A percentile compares a stretch with the other conserved stretches of the same genome.
These are phyloP conservation scores for Luperina nickerlii DNA, from an alignment of 2,888 invertebrate species.

Conservation along the genomic window DNA sequence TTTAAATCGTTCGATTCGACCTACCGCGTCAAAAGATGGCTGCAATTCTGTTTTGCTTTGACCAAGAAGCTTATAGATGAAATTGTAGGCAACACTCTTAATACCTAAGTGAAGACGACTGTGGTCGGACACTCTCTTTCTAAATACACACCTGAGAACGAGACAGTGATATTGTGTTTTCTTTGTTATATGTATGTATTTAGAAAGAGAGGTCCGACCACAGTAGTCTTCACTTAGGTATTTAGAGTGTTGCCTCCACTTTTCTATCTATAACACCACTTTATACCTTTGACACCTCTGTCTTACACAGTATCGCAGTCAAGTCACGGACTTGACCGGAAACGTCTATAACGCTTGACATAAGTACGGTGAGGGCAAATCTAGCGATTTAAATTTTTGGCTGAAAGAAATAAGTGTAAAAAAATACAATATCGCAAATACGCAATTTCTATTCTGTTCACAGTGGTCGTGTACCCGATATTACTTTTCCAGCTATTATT, in stretches of 20 bases:
- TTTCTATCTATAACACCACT: too few species aligned
- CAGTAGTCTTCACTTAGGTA: too few species aligned
- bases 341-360: background rate
- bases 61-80: background rate
- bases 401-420: constrained; percentile 28
- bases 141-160: too few species aligned
- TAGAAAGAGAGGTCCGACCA: too few species aligned
- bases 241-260: too few species aligned
- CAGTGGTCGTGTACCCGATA: constrained; percentile 35
- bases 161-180: too few species aligned
- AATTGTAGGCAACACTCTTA: too few species aligned
- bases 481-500: constrained; percentile 49
- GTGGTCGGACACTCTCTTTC: too few species aligned
- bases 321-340: background rate
- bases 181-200: too few species aligned
- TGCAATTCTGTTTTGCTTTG: background rate
- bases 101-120: too few species aligned
- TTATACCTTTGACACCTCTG: background rate
- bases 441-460: constrained; percentile 38
- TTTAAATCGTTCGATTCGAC: background rate
- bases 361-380: background rate
- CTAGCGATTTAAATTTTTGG: background rate
- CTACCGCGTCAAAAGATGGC: background rate
- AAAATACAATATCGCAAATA: constrained; percentile 39
- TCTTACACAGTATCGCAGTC: too few species aligned